phyloP scores from a whole-genome alignment of 1,140 invertebrate genomes.

The Elysia chlorotica region DNA sequence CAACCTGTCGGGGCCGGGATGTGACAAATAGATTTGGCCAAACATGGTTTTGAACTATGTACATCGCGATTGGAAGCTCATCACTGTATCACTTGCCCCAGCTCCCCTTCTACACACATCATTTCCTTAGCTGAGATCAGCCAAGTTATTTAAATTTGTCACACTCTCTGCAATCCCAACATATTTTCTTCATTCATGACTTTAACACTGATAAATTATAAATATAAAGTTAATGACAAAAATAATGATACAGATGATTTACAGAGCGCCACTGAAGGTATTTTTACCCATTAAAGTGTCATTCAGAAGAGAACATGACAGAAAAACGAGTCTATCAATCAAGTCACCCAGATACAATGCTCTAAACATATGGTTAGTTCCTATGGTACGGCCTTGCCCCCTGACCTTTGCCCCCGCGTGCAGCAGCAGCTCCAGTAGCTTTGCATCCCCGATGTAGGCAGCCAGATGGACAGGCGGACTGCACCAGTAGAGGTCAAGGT shows the following conservation, averaged over 20 bases:
- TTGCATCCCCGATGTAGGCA: slow-evolving; percentile 38
- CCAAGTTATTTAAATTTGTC: not conserved
- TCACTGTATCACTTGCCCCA: no score
- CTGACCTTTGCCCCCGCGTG: slow-evolving; percentile 31
- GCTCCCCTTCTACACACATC: no score
- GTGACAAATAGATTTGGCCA: no score
- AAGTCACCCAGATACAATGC: not conserved
- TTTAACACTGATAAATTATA: not conserved
- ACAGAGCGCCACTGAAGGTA: not conserved
- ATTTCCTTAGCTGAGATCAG: not conserved
- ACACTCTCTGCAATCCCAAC: not conserved
- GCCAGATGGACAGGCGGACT: slow-evolving; percentile 52
- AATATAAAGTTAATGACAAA: not conserved
- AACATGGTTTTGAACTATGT: no score
- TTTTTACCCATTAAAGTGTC: not conserved
- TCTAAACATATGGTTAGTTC: not conserved
- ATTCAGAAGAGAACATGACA: not conserved
- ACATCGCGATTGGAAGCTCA: no score
- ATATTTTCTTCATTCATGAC: not conserved
- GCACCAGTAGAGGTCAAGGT: slow-evolving; percentile 32
- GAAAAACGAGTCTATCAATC: not conserved
- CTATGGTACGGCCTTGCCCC: no score
- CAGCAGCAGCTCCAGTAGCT: slow-evolving; percentile 43
- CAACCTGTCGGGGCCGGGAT: no score
- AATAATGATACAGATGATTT: not conserved